Evolutionary conservation across 2,888 invertebrate genomes (phyloP).

Genomic region (Drosophila siamana): DNA sequence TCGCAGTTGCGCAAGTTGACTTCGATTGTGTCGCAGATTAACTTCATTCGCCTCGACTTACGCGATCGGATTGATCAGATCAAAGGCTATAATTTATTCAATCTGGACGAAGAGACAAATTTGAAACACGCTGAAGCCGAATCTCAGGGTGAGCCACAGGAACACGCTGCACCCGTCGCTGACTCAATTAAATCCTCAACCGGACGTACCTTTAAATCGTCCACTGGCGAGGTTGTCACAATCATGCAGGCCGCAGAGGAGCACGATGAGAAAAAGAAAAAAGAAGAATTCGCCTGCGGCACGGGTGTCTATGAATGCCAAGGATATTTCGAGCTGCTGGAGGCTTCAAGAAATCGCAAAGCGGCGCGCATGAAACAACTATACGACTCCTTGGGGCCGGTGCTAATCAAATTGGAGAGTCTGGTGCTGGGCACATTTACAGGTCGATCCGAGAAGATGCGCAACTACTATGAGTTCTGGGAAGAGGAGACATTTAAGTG

Average conservation of each 20-base stretch:
- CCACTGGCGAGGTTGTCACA: conserved; percentile 45
- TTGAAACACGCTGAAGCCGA: neutral
- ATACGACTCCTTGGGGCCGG: conserved; percentile 93
- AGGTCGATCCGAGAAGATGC: conserved; percentile 91
- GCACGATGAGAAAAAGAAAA: conserved; percentile 15
- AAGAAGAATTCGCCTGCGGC: conserved; percentile 63
- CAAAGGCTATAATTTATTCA: conserved; percentile 87
- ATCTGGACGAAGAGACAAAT: conserved; percentile 57
- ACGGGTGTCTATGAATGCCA: conserved; percentile 74
- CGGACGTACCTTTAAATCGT: conserved; percentile 43
- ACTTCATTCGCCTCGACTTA: conserved; percentile 89
- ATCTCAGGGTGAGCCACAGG: neutral
- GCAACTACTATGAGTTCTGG: conserved; percentile 92
- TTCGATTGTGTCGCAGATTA: conserved; percentile 89
- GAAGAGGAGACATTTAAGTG: conserved; percentile 91
- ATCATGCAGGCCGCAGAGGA: conserved; percentile 43
- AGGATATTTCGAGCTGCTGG: conserved; percentile 90
- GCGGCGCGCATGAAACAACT: conserved; percentile 89
- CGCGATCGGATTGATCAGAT: conserved; percentile 87
- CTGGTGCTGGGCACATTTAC: conserved; percentile 92
- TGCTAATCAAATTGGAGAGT: conserved; percentile 94
- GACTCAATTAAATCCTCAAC: neutral
- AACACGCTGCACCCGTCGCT: fast-evolving
- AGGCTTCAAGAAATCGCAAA: conserved; percentile 89
- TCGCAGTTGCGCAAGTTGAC: conserved; percentile 87